Base-by-base conservation (phyloP, 2,113 vertebrate genomes). In the Mystacornis crossleyi region DNA sequence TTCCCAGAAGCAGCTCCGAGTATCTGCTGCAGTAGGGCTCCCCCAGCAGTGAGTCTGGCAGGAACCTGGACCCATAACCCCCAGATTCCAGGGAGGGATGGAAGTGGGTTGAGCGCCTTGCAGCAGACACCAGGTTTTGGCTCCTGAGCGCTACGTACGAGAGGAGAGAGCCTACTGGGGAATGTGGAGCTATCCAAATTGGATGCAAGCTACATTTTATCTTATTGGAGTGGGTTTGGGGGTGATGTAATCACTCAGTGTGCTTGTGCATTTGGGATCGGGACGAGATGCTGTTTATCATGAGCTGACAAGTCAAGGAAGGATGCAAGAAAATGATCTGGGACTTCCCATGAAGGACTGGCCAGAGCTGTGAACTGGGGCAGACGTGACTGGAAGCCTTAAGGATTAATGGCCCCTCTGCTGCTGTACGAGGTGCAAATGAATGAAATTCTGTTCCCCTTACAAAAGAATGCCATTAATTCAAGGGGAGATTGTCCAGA, bases 291-390 rank as follows among this genome's bases (percentile, higher is more conserved):
- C 82, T 92, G 81, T 94, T 96, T 86, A 90, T 96, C 95, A 86
- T 61, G 95, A 93, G 71, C 95, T 96, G 96, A 95, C 93, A 95
- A 95, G 88, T 71, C 90, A 95, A 90, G 93, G 89, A 97, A 95
- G 93, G 92, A 94, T 96, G 95, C 34, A 0, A 67, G 79, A 90
- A 94, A 92, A 92, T 74, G 74, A 90, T 86, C 81, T 94, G 92
- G 93, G 93, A 42, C 93, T 96, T 96, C 96, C 96, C 96, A 89
- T 65, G 66, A 81, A 89, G 91, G 93, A 31, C 60, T 67, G 51
- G 85, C 85, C 88, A 82, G 95, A 93, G 36, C 87, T 88, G 85
- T 1, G 12, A 81, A 28, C 61, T 11, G 3, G 81, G 67, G 31
- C 29, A 87, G 92, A 95, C 74, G 81, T 97, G 95, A 85, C 95